These are phyloP conservation scores for Fissipunctia ypsillon DNA, from an alignment of 2,888 invertebrate species.

Conservation along the genomic window DNA sequence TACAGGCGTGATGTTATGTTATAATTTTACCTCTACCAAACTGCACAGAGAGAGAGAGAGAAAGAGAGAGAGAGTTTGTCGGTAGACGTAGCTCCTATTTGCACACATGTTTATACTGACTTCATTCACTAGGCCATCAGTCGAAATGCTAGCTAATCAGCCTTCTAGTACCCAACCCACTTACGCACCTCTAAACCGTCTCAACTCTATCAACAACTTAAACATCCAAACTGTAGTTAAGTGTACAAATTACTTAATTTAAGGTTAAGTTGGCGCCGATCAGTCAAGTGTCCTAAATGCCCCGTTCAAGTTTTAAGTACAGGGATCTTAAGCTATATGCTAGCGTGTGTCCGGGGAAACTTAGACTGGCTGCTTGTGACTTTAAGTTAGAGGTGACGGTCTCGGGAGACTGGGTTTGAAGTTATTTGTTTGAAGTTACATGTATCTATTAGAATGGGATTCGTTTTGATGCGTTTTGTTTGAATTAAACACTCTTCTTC, in stretches of 20 bases:
- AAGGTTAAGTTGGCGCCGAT: conserved; percentile 88
- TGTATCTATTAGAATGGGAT: background rate
- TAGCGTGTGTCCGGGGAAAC: conserved; percentile 53
- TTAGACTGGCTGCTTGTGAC: conserved; percentile 46
- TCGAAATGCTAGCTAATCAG: no score
- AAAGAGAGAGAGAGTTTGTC: no score
- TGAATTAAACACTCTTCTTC: no score
- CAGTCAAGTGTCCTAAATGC: conserved; percentile 82
- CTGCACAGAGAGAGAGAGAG: no score
- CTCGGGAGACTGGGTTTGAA: conserved; percentile 1
- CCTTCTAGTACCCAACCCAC: no score
- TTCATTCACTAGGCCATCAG: no score
- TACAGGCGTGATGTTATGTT: no score
- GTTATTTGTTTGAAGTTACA: conserved; percentile 2
- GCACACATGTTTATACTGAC: no score
- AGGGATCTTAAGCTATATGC: conserved; percentile 60
- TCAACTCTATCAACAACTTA: conserved; percentile 76
- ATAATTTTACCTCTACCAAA: no score
- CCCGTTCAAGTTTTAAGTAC: conserved; percentile 68
- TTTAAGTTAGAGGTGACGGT: conserved; percentile 35
- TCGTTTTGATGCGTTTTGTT: no score
- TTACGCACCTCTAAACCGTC: conserved; percentile 62
- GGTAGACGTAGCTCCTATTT: no score
- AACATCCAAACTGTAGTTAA: conserved; percentile 89
- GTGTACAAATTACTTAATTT: conserved; percentile 91